Evolutionary conservation across 2,888 invertebrate genomes (phyloP), one percentile per base, ranked within the genome.

Genomic region (Melinopterus prodromus): DNA sequence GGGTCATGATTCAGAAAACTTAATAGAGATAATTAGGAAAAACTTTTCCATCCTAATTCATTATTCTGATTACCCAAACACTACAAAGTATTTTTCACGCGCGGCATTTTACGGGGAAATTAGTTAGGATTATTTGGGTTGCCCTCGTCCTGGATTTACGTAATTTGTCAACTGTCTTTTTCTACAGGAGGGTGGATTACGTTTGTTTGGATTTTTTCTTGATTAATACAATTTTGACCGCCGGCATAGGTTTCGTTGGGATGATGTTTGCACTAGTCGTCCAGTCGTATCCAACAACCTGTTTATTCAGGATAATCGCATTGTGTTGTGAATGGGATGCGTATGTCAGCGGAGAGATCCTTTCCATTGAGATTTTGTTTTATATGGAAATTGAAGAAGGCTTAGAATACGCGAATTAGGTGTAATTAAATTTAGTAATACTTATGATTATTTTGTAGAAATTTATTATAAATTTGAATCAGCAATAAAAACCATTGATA

Each of bases 221-320:
- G 53, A 53, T 53, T 53, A 53, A 53, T 53, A 15, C 74, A 26
- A 74, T 74, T 74, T n/a, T 36, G 15, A 36, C 35, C 74, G 26
- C 37, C 74, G 74, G 5, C 53, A 7, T 53, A 12, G 53, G 53
- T 53, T 53, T 53, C 53, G 9, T 7, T 53, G 7, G 12, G 7
- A 9, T 53, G 53, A 7, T 12, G 9, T 53, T 53, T 12, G 12
- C 53, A 7, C 53, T 53, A 53, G 9, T 9, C 53, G 53, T 9
- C 53, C 12, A 9, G 7, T 12, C 7, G 53, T 7, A 53, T n/a
- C n/a, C 2, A 9, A 53, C 3, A 6, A 53, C 12, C 53, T 53
- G 53, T 53, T 53, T 53, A 12, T 53, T 53, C 53, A 53, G 53
- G 53, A 53, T 53, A 53, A 53, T 53, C 53, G 12, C 53, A 53